Evolutionary conservation across 1,140 invertebrate genomes (phyloP), one percentile per base, ranked within the genome.

Genomic region (Bombus confusus): DNA sequence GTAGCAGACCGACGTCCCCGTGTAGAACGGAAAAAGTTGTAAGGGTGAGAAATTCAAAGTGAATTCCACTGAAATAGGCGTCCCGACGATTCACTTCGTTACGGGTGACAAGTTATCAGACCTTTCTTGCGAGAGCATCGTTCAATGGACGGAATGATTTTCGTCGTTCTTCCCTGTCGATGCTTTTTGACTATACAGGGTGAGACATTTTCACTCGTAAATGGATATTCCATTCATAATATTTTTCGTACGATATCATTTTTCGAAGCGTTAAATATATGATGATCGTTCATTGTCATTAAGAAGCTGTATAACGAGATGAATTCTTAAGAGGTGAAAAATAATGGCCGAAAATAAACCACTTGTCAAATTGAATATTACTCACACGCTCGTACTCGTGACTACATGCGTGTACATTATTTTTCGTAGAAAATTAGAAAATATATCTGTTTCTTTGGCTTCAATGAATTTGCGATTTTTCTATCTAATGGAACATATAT

Each of bases 1-100:
- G 64, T 57, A 47, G 77, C 75, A 57, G 79, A 73, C 87, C 85
- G 77, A 80, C 80, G 88, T 86, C 87, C 73, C 85, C 72, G 80
- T 68, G 80, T 78, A 73, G 82, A 39, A 37, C 80, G 80, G 84
- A 84, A 89, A 89, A 89, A 88, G 84, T 89, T 86, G 76, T 80
- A 84, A 86, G 69, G 66, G 71, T 68, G 64, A 68, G 73, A 89
- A 89, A 89, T 89, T 89, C 73, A 81, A 89, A 89, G 88, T 89
- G 88, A 89, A 89, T 89, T 89, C 82, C 87, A 34, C 52, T 31
- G 86, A 89, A 89, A 87, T 89, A 86, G 87, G 87, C 68, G 37
- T 62, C 25, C 62, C 83, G 74, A 64, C 80, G 69, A 83, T 88
- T 80, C 76, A 75, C 75, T 68, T 83, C 86, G 76, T 86, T 86